phyloP scores from a whole-genome alignment of 2,113 vertebrate species.

The Gnathonemus longibarbis region DNA sequence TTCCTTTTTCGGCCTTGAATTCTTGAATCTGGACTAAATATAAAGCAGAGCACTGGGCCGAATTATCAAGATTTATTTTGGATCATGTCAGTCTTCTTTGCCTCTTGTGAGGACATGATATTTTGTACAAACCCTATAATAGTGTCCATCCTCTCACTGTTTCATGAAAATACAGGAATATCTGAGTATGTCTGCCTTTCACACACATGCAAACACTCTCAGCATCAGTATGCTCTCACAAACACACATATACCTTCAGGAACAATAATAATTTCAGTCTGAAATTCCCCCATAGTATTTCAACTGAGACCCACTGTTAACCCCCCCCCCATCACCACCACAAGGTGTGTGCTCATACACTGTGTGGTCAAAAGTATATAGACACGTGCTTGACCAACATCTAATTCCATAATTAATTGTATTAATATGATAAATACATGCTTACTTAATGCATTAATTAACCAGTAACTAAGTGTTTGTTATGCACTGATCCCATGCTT shows the following conservation, averaged over 20 bases:
- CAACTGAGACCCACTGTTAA: not conserved
- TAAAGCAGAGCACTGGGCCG: not conserved
- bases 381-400: not conserved
- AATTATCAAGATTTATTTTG: not conserved
- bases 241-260: not conserved
- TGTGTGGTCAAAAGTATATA: not conserved
- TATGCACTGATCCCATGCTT: too few species aligned
- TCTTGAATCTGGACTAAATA: not conserved
- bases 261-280: not conserved
- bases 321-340: not conserved
- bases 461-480: too few species aligned
- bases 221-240: not conserved
- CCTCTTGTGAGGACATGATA: not conserved
- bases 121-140: not conserved
- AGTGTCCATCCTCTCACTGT: not conserved
- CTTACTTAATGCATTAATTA: too few species aligned
- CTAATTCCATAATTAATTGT: too few species aligned
- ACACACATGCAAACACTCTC: not conserved
- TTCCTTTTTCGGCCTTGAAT: not conserved
- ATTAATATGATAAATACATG: too few species aligned
- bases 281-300: not conserved
- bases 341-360: not conserved
- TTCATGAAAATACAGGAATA: not conserved
- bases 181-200: not conserved
- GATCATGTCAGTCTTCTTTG: not conserved